A percentile compares a stretch with the other conserved stretches of the same genome.
Conservation (phyloP, 30 jellyfish, hydroid and myxozoan genomes). For the Aurelia sp. region DNA sequence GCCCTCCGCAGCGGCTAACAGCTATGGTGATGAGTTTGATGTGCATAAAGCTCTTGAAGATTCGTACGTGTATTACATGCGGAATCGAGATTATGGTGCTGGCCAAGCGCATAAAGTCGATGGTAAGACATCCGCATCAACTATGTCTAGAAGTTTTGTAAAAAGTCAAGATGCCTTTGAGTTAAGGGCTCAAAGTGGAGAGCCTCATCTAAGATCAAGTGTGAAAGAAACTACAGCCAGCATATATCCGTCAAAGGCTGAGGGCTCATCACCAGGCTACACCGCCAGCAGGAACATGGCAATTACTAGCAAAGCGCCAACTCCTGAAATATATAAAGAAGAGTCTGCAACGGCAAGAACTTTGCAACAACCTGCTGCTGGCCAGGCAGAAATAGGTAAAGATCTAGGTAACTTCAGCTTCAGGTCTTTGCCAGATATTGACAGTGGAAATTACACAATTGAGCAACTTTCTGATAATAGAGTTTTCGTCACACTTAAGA, state of each 20-base stretch:
- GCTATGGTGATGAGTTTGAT: background rate
- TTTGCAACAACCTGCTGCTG: background rate
- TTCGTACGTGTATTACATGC: background rate
- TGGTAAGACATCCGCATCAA: background rate
- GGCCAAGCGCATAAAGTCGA: background rate
- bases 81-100: background rate
- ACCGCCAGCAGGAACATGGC: too few relatives aligned
- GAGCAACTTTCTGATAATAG: conserved; percentile 18
- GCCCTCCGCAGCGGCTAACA: too few relatives aligned
- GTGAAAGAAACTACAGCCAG: too few relatives aligned
- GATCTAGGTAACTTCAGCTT: conserved; percentile 6
- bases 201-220: too few relatives aligned
- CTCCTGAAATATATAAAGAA: background rate
- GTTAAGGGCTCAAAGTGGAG: too few relatives aligned
- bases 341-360: background rate
- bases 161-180: too few relatives aligned
- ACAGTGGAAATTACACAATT: conserved; percentile 53
- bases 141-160: background rate
- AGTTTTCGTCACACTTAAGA: conserved; percentile 45
- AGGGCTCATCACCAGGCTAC: too few relatives aligned
- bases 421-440: conserved; percentile 42
- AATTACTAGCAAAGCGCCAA: too few relatives aligned
- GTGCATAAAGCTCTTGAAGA: conserved; percentile 1
- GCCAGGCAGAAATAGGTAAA: background rate
- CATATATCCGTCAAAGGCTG: too few relatives aligned